A percentile compares a stretch with the other conserved stretches of the same genome.
Conservation (phyloP, 2,797 vertebrate species). For the Neostethus bicornis region DNA sequence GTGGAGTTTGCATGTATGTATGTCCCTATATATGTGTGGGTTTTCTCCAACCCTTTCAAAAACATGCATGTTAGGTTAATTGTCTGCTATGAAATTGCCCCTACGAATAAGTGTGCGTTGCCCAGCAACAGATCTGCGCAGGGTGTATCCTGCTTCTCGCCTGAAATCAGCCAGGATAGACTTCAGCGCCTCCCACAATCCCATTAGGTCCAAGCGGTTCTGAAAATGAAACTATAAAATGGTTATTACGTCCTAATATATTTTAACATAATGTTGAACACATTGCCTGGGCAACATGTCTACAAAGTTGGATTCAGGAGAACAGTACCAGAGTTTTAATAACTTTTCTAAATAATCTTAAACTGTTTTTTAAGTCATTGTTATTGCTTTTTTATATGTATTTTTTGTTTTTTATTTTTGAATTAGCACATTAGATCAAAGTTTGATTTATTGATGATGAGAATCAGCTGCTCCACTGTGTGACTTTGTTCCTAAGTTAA, state of each 20-base stretch:
- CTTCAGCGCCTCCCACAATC: too few species aligned
- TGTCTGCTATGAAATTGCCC: too few species aligned
- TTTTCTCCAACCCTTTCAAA: too few species aligned
- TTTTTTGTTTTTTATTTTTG: background rate
- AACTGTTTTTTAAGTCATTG: slow-evolving; percentile 19
- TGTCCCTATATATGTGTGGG: too few species aligned
- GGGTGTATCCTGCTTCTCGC: too few species aligned
- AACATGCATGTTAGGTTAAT: too few species aligned
- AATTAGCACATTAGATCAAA: slow-evolving; percentile 7
- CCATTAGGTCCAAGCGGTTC: too few species aligned
- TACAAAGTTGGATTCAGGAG: slow-evolving; percentile 24
- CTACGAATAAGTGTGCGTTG: too few species aligned
- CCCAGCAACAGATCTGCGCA: too few species aligned
- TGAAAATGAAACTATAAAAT: too few species aligned
- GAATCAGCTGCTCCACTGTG: slow-evolving; percentile 26
- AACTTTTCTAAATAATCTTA: slow-evolving; percentile 11
- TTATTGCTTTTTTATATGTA: slow-evolving; percentile 25
- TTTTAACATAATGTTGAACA: slow-evolving; percentile 44
- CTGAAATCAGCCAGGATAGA: too few species aligned
- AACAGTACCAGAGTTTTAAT: slow-evolving; percentile 22
- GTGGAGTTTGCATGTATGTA: too few species aligned
- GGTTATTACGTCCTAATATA: slow-evolving; percentile 32
- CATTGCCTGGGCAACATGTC: slow-evolving; percentile 14
- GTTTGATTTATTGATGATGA: slow-evolving; percentile 22
- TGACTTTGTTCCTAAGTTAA: slow-evolving; percentile 43